Evolutionary conservation across 2,797 vertebrate species (phyloP), one percentile per base, ranked within the genome.

Genomic region (Dipus sagitta): DNA sequence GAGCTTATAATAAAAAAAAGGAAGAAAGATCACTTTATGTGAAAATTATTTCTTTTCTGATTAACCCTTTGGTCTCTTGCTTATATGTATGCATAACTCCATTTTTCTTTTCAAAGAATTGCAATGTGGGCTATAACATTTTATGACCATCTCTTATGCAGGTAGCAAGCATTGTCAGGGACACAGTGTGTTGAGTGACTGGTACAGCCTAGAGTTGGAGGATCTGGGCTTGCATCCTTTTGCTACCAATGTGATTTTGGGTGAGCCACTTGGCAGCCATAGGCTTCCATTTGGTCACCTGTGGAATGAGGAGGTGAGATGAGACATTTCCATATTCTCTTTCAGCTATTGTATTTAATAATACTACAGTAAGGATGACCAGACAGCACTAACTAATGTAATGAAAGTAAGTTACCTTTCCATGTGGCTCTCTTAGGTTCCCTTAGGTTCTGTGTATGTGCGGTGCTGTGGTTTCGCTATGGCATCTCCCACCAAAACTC

Each of bases 41-140:
- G 93, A 93, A 97, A 96, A 97, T 96, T 93, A 92, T 96, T 96
- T 97, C 95, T 95, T 95, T 97, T 86, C 88, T 90, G 93, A 97
- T 97, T 96, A 97, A 97, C 96, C 89, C 96, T 95, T 96, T 85
- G 74, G 89, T 96, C 94, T 94, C 95, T 95, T 92, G 75, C 54
- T 84, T 86, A 24, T 79, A 71, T 75, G 68, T 52, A 93, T 83
- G 64, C 47, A 87, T 72, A 94, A 92, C 64, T 92, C 21, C 4
- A 24, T 62, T 94, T 93, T 90, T 87, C 82, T 81, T 75, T 88
- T 30, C 47, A 88, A 96, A 88, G 47, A 90, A 70, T 7, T 68
- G 2, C 42, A 80, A 70, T n/a, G 26, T n/a, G 58, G 60, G 84
- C 18, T 11, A n/a, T 70, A 30, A 90, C 28, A 80, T 93, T 90